phyloP scores from a whole-genome alignment of 2,888 invertebrate species.

The Serrognathus titanus region DNA sequence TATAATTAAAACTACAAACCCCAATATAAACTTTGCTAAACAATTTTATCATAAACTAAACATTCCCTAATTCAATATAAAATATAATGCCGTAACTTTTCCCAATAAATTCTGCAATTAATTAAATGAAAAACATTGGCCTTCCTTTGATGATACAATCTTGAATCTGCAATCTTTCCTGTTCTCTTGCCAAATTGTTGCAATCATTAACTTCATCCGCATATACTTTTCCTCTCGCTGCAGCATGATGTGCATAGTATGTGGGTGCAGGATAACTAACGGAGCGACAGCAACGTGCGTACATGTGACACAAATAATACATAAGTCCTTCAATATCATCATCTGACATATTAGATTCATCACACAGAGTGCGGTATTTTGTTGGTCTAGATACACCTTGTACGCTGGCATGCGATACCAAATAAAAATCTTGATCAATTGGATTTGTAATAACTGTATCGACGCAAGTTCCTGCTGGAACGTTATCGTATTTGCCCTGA shows the following conservation, averaged over 20 bases:
- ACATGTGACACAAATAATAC: conserved; percentile 82
- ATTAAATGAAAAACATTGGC: conserved; percentile 74
- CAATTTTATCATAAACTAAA: too few relatives aligned
- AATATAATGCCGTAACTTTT: too few relatives aligned
- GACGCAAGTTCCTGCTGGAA: conserved; percentile 79
- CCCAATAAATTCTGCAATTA: too few relatives aligned
- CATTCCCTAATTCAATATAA: too few relatives aligned
- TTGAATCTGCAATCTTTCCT: conserved; percentile 52
- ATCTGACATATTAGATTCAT: conserved; percentile 68
- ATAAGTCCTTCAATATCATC: conserved; percentile 77
- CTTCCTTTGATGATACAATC: conserved; percentile 53
- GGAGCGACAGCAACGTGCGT: conserved; percentile 76
- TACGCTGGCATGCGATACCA: conserved; percentile 66
- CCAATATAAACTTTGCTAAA: too few relatives aligned
- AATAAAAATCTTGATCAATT: conserved; percentile 82
- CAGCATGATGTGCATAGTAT: conserved; percentile 85
- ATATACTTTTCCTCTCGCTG: conserved; percentile 61
- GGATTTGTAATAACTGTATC: conserved; percentile 84
- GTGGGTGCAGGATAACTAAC: conserved; percentile 87
- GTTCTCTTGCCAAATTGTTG: conserved; percentile 50
- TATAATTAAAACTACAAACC: too few relatives aligned
- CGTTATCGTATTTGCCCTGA: conserved; percentile 66
- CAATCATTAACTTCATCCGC: conserved; percentile 43
- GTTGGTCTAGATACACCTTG: conserved; percentile 84
- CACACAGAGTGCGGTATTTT: conserved; percentile 80